Conservation (phyloP, 2,888 invertebrate genomes). For the Drosophila recens region DNA sequence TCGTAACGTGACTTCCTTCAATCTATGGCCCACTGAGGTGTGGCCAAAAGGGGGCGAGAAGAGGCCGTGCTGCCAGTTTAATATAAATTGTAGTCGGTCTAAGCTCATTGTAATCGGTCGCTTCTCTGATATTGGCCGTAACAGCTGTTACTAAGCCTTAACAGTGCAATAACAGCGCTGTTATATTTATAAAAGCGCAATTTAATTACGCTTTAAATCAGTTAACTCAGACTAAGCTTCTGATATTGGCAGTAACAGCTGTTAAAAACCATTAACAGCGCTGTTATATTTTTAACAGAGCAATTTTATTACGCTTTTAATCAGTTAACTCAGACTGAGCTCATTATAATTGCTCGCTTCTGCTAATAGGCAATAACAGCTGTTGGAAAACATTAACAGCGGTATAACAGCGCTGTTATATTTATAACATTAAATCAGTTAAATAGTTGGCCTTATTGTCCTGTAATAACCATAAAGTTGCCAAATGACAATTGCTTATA, state of each 20-base stretch:
- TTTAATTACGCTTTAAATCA: conserved; percentile 20
- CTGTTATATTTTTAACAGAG: too few species aligned
- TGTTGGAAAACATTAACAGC: conserved; percentile 10
- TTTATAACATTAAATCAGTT: conserved; percentile 14
- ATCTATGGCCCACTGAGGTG: conserved; percentile 56
- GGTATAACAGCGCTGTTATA: neutral
- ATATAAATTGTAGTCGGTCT: conserved; percentile 12
- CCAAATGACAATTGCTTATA: conserved; percentile 11
- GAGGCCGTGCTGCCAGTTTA: conserved; percentile 9
- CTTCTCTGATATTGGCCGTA: neutral
- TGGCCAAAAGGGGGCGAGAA: neutral
- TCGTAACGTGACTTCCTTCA: conserved; percentile 73
- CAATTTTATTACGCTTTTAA: neutral
- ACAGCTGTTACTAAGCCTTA: conserved; percentile 7
- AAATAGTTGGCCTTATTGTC: conserved; percentile 18
- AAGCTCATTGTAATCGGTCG: neutral
- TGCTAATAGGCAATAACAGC: neutral
- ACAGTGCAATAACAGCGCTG: conserved; percentile 1
- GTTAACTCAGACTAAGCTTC: conserved; percentile 1
- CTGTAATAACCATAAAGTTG: conserved; percentile 27
- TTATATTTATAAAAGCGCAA: neutral
- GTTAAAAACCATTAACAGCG: neutral
- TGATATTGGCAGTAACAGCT: neutral
- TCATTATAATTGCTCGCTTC: neutral
- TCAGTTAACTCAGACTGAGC: neutral